Conservation (phyloP, 2,888 invertebrate species). For the Conops quadrifasciatus region DNA sequence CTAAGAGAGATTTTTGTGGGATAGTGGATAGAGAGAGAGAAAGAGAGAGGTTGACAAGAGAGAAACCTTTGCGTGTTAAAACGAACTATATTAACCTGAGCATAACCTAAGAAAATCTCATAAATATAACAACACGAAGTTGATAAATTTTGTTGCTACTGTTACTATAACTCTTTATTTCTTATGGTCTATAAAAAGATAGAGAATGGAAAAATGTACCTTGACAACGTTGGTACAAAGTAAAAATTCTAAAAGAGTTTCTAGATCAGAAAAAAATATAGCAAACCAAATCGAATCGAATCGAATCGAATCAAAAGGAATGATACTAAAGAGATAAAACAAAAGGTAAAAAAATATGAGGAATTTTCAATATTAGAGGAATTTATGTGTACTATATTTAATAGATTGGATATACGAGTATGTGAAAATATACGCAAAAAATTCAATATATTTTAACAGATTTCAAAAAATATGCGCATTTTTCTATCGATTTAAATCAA, state of each 20-base stretch:
- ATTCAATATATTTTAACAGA: too few species aligned
- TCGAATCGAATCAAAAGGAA: too few species aligned
- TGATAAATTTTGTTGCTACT: slow-evolving; percentile 27
- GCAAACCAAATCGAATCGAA: not conserved
- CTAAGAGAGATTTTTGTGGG: too few species aligned
- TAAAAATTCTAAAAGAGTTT: slow-evolving; percentile 13
- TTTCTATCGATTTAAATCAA: too few species aligned
- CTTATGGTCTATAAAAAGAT: not conserved
- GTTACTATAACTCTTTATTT: not conserved
- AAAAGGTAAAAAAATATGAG: not conserved
- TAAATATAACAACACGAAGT: slow-evolving; percentile 30
- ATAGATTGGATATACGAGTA: too few species aligned
- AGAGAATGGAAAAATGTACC: slow-evolving; percentile 11
- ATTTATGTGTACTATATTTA: too few species aligned
- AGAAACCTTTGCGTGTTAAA: slow-evolving; percentile 26
- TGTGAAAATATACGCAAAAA: too few species aligned
- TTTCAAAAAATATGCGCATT: too few species aligned
- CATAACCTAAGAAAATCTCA: slow-evolving; percentile 24
- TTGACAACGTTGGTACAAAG: not conserved
- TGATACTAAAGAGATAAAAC: not conserved
- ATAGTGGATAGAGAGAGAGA: not conserved
- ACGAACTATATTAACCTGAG: slow-evolving; percentile 21
- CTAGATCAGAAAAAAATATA: slow-evolving; percentile 19
- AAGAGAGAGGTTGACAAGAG: not conserved
- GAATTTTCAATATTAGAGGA: too few species aligned